Evolutionary conservation across 2,113 vertebrate species (phyloP).

Genomic region (Pholis gunnellus): DNA sequence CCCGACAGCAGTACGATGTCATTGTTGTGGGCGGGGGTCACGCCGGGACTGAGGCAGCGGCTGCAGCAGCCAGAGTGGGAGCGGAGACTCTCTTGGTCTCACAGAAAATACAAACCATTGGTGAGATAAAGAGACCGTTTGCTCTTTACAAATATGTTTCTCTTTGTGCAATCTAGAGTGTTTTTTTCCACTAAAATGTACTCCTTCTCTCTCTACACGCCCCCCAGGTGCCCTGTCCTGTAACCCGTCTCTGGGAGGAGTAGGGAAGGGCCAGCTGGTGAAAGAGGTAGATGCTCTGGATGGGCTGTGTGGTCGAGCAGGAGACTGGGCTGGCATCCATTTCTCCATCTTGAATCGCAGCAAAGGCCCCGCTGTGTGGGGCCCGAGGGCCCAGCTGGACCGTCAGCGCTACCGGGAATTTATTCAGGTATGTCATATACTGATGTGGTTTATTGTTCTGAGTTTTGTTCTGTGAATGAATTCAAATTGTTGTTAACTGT

Average conservation of each 20-base stretch:
- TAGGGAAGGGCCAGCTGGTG: conserved; percentile 95
- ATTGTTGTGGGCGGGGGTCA: conserved; percentile 94
- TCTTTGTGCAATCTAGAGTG: not conserved
- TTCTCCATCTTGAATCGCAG: conserved; percentile 94
- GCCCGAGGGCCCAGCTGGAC: conserved; percentile 94
- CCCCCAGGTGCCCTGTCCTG: conserved; percentile 92
- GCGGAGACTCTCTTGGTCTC: conserved; percentile 91
- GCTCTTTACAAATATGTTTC: not conserved
- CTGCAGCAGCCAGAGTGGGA: conserved; percentile 89
- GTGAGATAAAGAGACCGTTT: conserved; percentile 71
- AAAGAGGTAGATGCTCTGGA: conserved; percentile 94
- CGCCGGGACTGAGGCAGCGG: conserved; percentile 91
- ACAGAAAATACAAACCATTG: conserved; percentile 89
- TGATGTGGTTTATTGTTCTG: not conserved
- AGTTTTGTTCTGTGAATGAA: not conserved
- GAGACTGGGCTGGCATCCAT: conserved; percentile 92
- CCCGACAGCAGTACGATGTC: conserved; percentile 85
- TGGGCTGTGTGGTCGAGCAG: conserved; percentile 91
- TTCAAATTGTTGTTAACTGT: not conserved
- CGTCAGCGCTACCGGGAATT: conserved; percentile 88
- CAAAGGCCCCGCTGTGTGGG: conserved; percentile 97
- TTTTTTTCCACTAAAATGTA: not conserved
- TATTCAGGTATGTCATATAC: conserved; percentile 87
- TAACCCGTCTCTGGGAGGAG: conserved; percentile 95
- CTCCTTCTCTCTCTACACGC: not conserved